Percentiles rank a stretch among this genome's conserved stretches.
phyloP scores from a whole-genome alignment of 2,113 vertebrate species.

The Xiphias gladius region DNA sequence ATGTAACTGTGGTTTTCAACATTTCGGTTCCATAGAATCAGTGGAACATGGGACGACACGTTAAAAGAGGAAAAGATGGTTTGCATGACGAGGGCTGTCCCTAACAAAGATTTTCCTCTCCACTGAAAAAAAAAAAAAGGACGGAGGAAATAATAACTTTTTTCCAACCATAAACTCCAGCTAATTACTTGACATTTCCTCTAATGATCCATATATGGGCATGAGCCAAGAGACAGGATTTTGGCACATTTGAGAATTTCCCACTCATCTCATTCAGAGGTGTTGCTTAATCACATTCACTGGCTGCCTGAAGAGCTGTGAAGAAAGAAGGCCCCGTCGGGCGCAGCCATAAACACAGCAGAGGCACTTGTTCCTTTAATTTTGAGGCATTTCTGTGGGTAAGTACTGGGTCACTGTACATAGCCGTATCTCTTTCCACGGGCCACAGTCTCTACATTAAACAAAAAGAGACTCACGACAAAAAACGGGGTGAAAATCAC shows the following conservation, averaged over 20 bases:
- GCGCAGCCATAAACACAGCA: neutral
- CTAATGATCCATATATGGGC: slow-evolving; percentile 45
- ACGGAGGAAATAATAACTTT: slow-evolving; percentile 50
- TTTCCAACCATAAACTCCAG: slow-evolving; percentile 63
- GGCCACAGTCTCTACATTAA: neutral
- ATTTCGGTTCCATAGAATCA: slow-evolving; percentile 51
- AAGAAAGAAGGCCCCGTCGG: slow-evolving; percentile 19
- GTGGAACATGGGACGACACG: slow-evolving; percentile 45
- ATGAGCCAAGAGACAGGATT: slow-evolving; percentile 36
- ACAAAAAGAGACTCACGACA: neutral
- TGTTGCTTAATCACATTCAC: slow-evolving; percentile 57
- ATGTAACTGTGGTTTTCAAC: slow-evolving; percentile 54
- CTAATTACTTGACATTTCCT: slow-evolving; percentile 75
- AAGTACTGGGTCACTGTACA: neutral
- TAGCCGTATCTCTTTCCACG: neutral
- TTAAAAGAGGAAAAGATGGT: slow-evolving; percentile 58
- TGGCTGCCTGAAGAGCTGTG: slow-evolving; percentile 18
- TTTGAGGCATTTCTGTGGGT: no score
- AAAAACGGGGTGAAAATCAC: neutral
- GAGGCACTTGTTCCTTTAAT: neutral
- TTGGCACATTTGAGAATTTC: slow-evolving; percentile 60
- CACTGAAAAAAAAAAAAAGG: slow-evolving; percentile 12
- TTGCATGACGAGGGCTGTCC: slow-evolving; percentile 45
- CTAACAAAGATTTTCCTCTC: slow-evolving; percentile 73
- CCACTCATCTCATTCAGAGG: slow-evolving; percentile 56